A percentile compares a stretch with the other conserved stretches of the same genome.
Conservation (phyloP, 2,888 invertebrate species). For the Ochropleura leucogaster region DNA sequence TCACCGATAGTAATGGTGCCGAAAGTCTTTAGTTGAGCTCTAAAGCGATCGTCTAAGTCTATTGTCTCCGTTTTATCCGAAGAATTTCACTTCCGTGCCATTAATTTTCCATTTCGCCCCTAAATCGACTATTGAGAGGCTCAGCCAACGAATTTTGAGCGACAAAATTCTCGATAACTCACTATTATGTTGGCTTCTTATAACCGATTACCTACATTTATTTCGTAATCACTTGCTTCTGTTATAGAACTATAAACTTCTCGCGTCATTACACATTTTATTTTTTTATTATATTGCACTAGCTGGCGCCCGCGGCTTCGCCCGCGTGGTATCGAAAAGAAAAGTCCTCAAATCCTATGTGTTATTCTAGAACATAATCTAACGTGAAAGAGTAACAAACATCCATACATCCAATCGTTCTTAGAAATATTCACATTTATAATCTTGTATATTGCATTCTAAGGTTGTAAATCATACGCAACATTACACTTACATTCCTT, state of each 20-base stretch:
- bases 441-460: slow-evolving; percentile 15
- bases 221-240: slow-evolving; percentile 62
- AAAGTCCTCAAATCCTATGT: too few species aligned
- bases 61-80: slow-evolving; percentile 81
- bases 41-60: slow-evolving; percentile 74
- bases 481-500: neutral
- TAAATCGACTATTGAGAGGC: slow-evolving; percentile 83
- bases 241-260: slow-evolving; percentile 39
- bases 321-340: too few species aligned
- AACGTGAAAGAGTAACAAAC: too few species aligned
- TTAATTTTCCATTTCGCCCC: slow-evolving; percentile 86
- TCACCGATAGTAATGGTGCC: slow-evolving; percentile 66
- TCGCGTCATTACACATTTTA: slow-evolving; percentile 46
- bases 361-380: too few species aligned
- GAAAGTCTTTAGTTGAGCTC: slow-evolving; percentile 73
- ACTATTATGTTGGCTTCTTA: slow-evolving; percentile 72
- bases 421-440: too few species aligned
- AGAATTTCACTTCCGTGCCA: slow-evolving; percentile 86
- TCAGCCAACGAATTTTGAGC: slow-evolving; percentile 77
- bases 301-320: too few species aligned
- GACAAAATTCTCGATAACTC: slow-evolving; percentile 79
- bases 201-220: slow-evolving; percentile 72
- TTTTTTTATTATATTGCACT: slow-evolving; percentile 16
- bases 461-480: slow-evolving; percentile 16
- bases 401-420: too few species aligned